Conservation (phyloP, 2,113 vertebrate genomes). For the Ia io region DNA sequence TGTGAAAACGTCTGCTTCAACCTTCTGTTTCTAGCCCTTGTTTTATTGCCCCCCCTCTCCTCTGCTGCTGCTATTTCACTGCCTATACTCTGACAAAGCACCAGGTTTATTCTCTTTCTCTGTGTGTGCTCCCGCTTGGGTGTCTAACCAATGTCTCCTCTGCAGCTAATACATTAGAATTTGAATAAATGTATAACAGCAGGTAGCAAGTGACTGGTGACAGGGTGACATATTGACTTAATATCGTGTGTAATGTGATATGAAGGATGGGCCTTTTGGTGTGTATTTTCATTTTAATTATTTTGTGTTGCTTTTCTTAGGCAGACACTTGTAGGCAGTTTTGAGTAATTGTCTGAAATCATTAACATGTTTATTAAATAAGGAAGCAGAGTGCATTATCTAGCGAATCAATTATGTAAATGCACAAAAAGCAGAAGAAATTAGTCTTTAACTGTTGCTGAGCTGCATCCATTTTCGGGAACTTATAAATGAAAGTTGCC, state of each 20-base stretch:
- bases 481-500: conserved; percentile 80
- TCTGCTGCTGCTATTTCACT: conserved; percentile 76
- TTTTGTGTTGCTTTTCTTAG: conserved; percentile 80
- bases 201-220: conserved; percentile 87
- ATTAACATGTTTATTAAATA: conserved; percentile 90
- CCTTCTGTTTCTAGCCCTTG: conserved; percentile 77
- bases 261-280: conserved; percentile 87
- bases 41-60: conserved; percentile 75
- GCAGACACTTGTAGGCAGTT: conserved; percentile 85
- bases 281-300: conserved; percentile 83
- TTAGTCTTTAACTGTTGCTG: conserved; percentile 83
- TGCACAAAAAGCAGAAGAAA: conserved; percentile 83
- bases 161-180: conserved; percentile 79
- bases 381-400: conserved; percentile 86
- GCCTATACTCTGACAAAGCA: conserved; percentile 78
- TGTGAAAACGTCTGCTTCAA: conserved; percentile 76
- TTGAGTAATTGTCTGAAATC: conserved; percentile 86
- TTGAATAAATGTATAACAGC: conserved; percentile 86
- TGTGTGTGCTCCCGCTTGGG: conserved; percentile 79
- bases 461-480: conserved; percentile 77
- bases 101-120: conserved; percentile 75
- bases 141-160: conserved; percentile 79
- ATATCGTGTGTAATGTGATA: conserved; percentile 84
- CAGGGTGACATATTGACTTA: conserved; percentile 87
- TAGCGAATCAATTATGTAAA: conserved; percentile 88